Evolutionary conservation across 1,140 invertebrate genomes (phyloP).

Genomic region (Brachionus plicatilis): DNA sequence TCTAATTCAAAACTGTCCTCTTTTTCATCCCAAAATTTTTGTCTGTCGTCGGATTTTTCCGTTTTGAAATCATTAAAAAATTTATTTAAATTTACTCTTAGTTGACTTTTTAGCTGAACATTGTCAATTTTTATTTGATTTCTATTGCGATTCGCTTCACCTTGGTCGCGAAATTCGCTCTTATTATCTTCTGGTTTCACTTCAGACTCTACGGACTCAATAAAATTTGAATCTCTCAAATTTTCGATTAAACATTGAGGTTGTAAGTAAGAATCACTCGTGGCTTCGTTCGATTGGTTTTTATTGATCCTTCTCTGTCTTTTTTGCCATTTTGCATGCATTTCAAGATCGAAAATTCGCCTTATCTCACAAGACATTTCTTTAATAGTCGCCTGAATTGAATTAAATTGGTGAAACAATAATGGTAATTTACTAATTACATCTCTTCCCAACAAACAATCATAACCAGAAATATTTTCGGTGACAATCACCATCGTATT

Average conservation of each 20-base stretch:
- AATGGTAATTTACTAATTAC: not conserved
- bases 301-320: not conserved
- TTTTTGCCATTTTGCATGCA: not conserved
- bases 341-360: not conserved
- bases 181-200: not conserved
- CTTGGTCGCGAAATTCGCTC: not conserved
- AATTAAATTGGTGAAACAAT: not conserved
- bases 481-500: conserved; percentile 8
- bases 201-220: not conserved
- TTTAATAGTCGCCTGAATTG: not conserved
- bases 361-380: not conserved
- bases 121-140: not conserved
- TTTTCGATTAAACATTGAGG: not conserved
- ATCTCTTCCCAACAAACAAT: not conserved
- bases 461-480: not conserved
- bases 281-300: not conserved
- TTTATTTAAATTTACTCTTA: not conserved
- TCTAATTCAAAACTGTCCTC: not conserved
- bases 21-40: not conserved
- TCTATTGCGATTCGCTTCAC: not conserved
- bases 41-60: not conserved
- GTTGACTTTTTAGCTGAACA: not conserved
- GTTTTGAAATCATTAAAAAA: too few species aligned
- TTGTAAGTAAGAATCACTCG: not conserved
- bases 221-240: not conserved